These are phyloP conservation scores for Polyploca ridens DNA, from an alignment of 2,888 invertebrate species.

Conservation along the genomic window DNA sequence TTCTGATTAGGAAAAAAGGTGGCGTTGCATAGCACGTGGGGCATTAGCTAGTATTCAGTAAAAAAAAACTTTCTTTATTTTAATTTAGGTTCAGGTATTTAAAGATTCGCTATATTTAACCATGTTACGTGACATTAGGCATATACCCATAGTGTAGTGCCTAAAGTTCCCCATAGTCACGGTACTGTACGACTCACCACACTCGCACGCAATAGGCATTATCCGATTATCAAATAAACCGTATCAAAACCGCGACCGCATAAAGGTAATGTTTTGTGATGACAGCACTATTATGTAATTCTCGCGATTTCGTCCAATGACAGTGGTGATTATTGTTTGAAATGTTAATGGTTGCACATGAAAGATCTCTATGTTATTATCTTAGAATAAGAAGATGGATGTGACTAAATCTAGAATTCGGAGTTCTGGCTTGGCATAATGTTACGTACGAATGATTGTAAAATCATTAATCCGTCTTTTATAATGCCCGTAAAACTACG, in stretches of 20 bases:
- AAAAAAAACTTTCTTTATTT: too few relatives aligned
- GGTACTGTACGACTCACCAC: not conserved
- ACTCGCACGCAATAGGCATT: slow-evolving; percentile 5
- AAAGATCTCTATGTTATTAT: slow-evolving; percentile 13
- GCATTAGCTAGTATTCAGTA: too few relatives aligned
- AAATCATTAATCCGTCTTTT: not conserved
- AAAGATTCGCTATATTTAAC: not conserved
- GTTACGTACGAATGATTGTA: not conserved
- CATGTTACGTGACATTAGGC: slow-evolving; percentile 24
- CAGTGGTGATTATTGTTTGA: slow-evolving; percentile 10
- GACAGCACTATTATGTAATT: slow-evolving; percentile 24
- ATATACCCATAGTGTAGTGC: slow-evolving; percentile 8
- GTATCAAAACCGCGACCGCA: slow-evolving; percentile 14
- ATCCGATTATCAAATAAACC: slow-evolving; percentile 26
- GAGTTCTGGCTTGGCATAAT: not conserved
- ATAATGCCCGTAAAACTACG: not conserved
- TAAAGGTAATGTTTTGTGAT: slow-evolving; percentile 22
- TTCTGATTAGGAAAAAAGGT: too few relatives aligned
- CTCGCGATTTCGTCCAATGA: slow-evolving; percentile 15
- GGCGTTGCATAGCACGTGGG: too few relatives aligned
- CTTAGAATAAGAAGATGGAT: slow-evolving; percentile 8
- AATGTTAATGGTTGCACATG: slow-evolving; percentile 11
- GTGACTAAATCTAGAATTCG: not conserved
- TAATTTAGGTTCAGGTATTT: not conserved
- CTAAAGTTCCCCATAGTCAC: not conserved